Conservation (phyloP, 2,113 vertebrate genomes). For the Anguilla rostrata region DNA sequence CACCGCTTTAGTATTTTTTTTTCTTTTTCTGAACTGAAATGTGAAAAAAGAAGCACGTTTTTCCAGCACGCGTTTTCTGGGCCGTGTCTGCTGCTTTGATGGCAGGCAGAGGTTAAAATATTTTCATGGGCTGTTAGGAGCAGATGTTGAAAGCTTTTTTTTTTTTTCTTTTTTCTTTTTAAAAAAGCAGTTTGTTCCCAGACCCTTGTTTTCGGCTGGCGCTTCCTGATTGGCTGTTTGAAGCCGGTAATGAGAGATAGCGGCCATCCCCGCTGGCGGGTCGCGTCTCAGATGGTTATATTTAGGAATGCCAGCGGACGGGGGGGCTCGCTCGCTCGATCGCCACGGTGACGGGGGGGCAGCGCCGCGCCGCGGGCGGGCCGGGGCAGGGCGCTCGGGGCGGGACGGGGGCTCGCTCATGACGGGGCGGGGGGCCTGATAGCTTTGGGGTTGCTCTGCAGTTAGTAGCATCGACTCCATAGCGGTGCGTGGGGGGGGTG, state of each 20-base stretch:
- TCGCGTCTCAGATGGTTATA: not conserved
- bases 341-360: too few relatives aligned
- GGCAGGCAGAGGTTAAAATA: not conserved
- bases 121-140: not conserved
- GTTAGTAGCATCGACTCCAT: too few relatives aligned
- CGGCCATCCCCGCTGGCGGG: not conserved
- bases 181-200: slow-evolving; percentile 9
- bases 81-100: not conserved
- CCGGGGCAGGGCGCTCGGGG: too few relatives aligned
- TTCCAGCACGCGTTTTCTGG: not conserved
- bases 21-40: not conserved
- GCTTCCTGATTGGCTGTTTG: slow-evolving; percentile 8
- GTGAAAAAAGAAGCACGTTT: not conserved
- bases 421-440: not conserved
- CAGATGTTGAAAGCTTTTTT: not conserved
- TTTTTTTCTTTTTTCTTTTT: not conserved
- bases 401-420: too few relatives aligned
- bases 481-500: too few relatives aligned
- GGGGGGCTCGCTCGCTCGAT: too few relatives aligned
- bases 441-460: not conserved
- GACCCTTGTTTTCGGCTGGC: not conserved
- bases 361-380: too few relatives aligned
- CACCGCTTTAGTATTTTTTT: not conserved
- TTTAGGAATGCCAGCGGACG: not conserved
- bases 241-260: slow-evolving; percentile 21